Conservation (phyloP, 2,797 vertebrate genomes). For the Scleropages formosus region DNA sequence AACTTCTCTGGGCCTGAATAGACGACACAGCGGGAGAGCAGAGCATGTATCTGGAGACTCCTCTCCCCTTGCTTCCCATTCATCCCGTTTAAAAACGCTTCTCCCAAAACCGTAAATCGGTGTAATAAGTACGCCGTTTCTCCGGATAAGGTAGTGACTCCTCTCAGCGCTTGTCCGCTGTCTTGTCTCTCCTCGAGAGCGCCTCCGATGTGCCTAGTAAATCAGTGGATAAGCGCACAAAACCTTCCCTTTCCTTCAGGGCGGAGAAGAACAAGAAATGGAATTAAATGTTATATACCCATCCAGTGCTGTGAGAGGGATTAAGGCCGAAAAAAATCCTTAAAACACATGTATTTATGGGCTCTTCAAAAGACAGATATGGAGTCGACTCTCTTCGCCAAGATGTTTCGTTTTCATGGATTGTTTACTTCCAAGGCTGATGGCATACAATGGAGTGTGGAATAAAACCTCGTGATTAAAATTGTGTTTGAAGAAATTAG, state of each 20-base stretch:
- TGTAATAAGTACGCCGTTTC: neutral
- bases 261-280: neutral
- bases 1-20: neutral
- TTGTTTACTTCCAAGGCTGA: neutral
- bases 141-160: neutral
- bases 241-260: neutral
- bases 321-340: neutral
- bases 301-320: neutral
- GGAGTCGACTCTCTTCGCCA: neutral
- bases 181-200: neutral
- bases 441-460: neutral
- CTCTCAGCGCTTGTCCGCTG: neutral
- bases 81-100: neutral
- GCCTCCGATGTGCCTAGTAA: constrained; percentile 13
- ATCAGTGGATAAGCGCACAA: constrained; percentile 1
- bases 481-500: constrained; percentile 7
- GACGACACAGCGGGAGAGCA: constrained; percentile 9
- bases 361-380: neutral
- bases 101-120: constrained; percentile 6
- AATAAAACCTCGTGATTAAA: neutral
- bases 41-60: neutral
- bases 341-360: constrained; percentile 1
- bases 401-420: neutral
- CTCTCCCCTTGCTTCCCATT: neutral
- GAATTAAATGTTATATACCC: constrained; percentile 11